A percentile compares a stretch with the other conserved stretches of the same genome.
phyloP scores from a whole-genome alignment of 2,113 vertebrate genomes.

The Egretta garzetta region DNA sequence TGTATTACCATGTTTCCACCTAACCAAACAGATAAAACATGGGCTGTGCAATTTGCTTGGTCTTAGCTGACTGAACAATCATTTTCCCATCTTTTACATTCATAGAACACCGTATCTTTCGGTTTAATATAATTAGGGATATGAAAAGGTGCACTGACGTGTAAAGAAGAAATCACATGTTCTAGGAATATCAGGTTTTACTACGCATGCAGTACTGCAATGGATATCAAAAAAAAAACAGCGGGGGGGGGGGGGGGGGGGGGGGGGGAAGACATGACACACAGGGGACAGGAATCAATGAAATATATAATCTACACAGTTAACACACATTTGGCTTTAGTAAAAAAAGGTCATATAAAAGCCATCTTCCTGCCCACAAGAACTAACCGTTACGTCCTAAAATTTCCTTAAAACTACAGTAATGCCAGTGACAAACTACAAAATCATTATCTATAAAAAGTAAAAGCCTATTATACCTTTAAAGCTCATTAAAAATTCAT shows the following conservation, averaged over 20 bases:
- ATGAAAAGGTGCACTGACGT: conserved; percentile 1
- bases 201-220: neutral
- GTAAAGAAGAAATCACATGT: neutral
- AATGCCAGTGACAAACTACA: neutral
- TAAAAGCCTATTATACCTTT: neutral
- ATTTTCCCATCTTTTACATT: neutral
- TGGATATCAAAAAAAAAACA: too few species aligned
- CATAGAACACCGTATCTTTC: neutral
- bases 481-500: neutral
- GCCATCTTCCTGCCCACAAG: neutral
- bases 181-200: neutral
- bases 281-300: neutral
- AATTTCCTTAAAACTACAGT: neutral
- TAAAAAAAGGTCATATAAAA: neutral
- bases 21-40: neutral
- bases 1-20: neutral
- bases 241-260: too few species aligned
- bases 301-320: neutral
- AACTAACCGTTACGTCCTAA: neutral
- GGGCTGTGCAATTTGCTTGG: neutral
- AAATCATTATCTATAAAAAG: neutral
- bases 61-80: neutral
- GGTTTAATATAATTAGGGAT: neutral
- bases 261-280: too few species aligned
- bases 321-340: neutral